Evolutionary conservation across 2,113 vertebrate genomes (phyloP), one percentile per base, ranked within the genome.

Genomic region (Columba janthina): DNA sequence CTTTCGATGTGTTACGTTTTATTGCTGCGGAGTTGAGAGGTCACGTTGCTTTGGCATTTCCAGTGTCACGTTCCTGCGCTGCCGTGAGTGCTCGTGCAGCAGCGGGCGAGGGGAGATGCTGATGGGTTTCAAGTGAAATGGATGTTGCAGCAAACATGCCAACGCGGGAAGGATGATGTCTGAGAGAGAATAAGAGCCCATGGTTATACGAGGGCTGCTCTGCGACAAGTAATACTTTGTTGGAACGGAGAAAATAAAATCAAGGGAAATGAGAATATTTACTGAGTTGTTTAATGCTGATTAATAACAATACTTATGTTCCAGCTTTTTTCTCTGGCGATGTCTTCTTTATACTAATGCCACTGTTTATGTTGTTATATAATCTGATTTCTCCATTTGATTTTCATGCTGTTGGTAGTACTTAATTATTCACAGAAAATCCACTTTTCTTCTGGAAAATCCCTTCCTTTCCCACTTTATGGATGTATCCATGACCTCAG

Each of bases 381-480:
- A 93, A 90, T 93, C 76, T 93, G 73, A 79, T 91, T 89, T 93
- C 4, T 38, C 5, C 1, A 48, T 69, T 93, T 69, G 61, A 61
- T 87, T 93, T 90, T 92, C 34, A 17, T 72, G 53, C 44, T 89
- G 34, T 82, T 53, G 85, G 9, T 71, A 79, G 46, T 26, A 10
- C 29, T 44, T 79, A 20, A 31, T 90, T 92, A 54, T 89, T 90
- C 58, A 54, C 46, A 58, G 90, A 86, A 95, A 93, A 95, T 93
- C 80, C 80, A 71, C 57, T 93, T 95, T 94, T 85, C 87, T 50
- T 50, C 79, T 95, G 94, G 94, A 89, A 95, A 92, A 95, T 90
- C 86, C 90, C 57, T 87, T 80, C 81, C 56, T 95, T 94, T 57
- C 40, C 50, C 74, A n/a, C 18, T 89, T 91, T 72, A 64, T 51